Base-by-base conservation (phyloP, 2,113 vertebrate species). In the Xyliphius kryptos region DNA sequence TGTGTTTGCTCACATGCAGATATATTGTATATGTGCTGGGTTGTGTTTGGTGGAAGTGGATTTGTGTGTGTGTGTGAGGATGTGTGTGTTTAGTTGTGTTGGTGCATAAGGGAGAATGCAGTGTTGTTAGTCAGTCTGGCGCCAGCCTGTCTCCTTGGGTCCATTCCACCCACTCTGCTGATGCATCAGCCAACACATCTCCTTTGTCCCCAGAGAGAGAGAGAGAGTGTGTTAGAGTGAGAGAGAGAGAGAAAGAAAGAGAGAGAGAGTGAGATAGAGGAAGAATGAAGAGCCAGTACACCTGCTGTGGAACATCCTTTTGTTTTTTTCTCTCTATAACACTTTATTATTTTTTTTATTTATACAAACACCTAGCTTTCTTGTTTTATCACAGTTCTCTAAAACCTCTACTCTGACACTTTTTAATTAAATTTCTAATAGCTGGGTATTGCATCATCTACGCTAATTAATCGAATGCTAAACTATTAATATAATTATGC, bases 101-200 rank as follows among this genome's bases (percentile, higher is more conserved):
- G 26, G 37, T 61, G 50, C 50, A 12, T 57, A 56, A 80, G 85
- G 47, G 10, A 63, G 67, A 68, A 71, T 74, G 71, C 58, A 72
- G 77, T 76, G 68, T 67, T 69, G 69, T 80, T 80, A 72, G 71
- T 61, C 70, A 77, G 81, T 79, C 86, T 90, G 90, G 90, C 85
- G 88, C 89, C 91, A 85, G 76, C 73, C 80, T 79, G 79, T 83
- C 81, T 81, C 61, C 74, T 67, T 53, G 63, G 26, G 74, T 76
- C 74, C 70, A 72, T 71, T 72, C 74, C 55, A 78, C 61, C 67
- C 56, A 80, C 83, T 65, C 81, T 81, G 83, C 85, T 86, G 87
- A 88, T 88, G 86, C 86, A 89, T 85, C 85, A 81, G 87, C 82
- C 85, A 80, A 82, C 83, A 81, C 82, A 85, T 87, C 82, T 84